Percentiles rank a stretch among this genome's conserved stretches.
Conservation (phyloP, 2,113 vertebrate species). For the Spheniscus mendiculus region DNA sequence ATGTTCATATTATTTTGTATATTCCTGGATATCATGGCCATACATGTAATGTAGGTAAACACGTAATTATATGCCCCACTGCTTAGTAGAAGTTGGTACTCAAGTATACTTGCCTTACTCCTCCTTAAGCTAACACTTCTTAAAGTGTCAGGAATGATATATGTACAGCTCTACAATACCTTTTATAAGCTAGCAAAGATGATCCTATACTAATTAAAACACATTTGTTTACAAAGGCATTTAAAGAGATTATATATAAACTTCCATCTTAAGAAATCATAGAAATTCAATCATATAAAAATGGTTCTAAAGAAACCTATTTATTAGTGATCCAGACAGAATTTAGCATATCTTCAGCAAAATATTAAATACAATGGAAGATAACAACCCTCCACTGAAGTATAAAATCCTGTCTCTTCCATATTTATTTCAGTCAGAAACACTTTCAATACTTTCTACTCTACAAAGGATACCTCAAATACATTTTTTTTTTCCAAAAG, state of each 20-base stretch:
- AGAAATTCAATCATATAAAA: neutral
- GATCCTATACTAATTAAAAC: neutral
- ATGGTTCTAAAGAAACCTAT: neutral
- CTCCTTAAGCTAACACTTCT: neutral
- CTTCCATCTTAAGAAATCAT: neutral
- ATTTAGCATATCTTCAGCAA: neutral
- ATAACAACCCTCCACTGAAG: neutral
- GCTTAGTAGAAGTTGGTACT: neutral
- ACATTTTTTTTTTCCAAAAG: neutral
- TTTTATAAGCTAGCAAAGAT: neutral
- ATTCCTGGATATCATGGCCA: neutral
- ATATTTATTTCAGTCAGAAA: neutral
- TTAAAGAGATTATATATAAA: neutral
- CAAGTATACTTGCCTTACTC: neutral
- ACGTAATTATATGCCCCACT: neutral
- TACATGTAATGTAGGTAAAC: neutral
- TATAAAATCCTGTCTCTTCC: neutral
- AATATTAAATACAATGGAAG: neutral
- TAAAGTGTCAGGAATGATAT: neutral
- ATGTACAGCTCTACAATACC: neutral
- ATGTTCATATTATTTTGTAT: neutral
- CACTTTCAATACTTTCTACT: neutral
- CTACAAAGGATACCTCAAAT: neutral
- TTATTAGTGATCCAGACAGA: neutral
- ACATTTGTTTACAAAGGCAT: neutral